These are phyloP conservation scores for Tachysurus vachellii DNA, from an alignment of 2,113 vertebrate genomes.

Conservation along the genomic window DNA sequence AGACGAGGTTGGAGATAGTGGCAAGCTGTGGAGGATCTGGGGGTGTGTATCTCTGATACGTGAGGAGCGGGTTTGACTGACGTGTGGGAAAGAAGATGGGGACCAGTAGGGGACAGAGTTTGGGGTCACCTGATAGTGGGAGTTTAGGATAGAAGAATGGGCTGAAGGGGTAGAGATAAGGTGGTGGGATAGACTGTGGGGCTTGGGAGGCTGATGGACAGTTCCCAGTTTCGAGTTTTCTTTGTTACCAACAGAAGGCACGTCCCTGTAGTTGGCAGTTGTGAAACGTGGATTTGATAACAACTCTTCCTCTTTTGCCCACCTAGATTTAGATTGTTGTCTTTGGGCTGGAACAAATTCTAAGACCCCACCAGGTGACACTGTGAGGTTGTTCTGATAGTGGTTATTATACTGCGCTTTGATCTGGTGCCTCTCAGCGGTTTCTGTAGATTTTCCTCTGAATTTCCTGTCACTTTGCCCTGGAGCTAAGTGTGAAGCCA, in stretches of 20 bases:
- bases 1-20: conserved; percentile 68
- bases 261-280: conserved; percentile 56
- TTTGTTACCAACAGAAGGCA: conserved; percentile 65
- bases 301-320: conserved; percentile 64
- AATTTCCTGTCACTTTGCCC: conserved; percentile 64
- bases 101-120: conserved; percentile 56
- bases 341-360: conserved; percentile 74
- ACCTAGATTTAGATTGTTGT: conserved; percentile 62
- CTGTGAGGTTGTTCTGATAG: conserved; percentile 62
- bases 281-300: conserved; percentile 47
- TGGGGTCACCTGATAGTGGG: conserved; percentile 59
- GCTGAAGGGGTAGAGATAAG: conserved; percentile 68
- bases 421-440: conserved; percentile 56
- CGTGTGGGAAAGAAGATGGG: conserved; percentile 60
- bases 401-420: conserved; percentile 49
- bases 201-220: conserved; percentile 66
- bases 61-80: conserved; percentile 59
- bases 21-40: conserved; percentile 65
- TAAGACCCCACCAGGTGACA: conserved; percentile 67
- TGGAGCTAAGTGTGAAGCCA: conserved; percentile 64
- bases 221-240: conserved; percentile 76
- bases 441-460: conserved; percentile 57
- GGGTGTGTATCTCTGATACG: conserved; percentile 63
- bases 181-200: conserved; percentile 66
- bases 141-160: conserved; percentile 72